Conservation (phyloP, 1,140 invertebrate species). For the Hypothenemus hampei region DNA sequence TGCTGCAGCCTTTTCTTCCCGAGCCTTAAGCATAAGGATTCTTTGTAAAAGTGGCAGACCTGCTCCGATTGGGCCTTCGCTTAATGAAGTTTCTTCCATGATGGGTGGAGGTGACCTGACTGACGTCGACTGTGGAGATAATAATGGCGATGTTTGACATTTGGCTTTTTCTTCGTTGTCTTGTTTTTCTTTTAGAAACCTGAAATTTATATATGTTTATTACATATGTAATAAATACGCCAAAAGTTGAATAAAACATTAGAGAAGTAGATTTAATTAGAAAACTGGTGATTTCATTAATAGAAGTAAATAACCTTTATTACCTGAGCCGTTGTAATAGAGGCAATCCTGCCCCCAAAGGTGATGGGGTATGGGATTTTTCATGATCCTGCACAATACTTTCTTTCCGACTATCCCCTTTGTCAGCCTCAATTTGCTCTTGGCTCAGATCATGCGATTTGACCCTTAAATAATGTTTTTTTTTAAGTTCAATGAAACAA, state of each 20-base stretch:
- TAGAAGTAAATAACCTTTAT: no score
- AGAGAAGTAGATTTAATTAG: no score
- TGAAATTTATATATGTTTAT: slow-evolving; percentile 31
- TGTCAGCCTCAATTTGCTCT: slow-evolving; percentile 32
- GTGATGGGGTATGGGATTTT: slow-evolving; percentile 50
- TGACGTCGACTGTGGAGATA: slow-evolving; percentile 46
- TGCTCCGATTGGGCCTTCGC: slow-evolving; percentile 57
- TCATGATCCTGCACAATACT: slow-evolving; percentile 21
- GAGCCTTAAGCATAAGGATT: slow-evolving; percentile 71
- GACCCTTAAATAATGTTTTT: slow-evolving; percentile 36
- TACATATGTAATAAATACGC: neutral
- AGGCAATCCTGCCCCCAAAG: slow-evolving; percentile 77
- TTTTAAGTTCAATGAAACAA: neutral
- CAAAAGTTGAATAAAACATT: neutral
- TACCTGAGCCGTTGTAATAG: slow-evolving; percentile 61
- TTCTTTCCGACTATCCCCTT: slow-evolving; percentile 28
- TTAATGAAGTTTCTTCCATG: slow-evolving; percentile 46
- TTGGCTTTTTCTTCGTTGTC: slow-evolving; percentile 51
- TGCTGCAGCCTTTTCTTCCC: slow-evolving; percentile 69
- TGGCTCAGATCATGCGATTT: slow-evolving; percentile 42
- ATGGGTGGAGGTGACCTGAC: slow-evolving; percentile 43
- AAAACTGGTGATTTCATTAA: no score
- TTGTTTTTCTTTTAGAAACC: slow-evolving; percentile 79
- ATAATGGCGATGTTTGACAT: slow-evolving; percentile 46
- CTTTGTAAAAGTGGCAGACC: slow-evolving; percentile 74